Percentiles rank a stretch among this genome's conserved stretches.
These are phyloP conservation scores for Hirtodrosophila alboralis DNA, from an alignment of 2,888 invertebrate species.

Conservation along the genomic window DNA sequence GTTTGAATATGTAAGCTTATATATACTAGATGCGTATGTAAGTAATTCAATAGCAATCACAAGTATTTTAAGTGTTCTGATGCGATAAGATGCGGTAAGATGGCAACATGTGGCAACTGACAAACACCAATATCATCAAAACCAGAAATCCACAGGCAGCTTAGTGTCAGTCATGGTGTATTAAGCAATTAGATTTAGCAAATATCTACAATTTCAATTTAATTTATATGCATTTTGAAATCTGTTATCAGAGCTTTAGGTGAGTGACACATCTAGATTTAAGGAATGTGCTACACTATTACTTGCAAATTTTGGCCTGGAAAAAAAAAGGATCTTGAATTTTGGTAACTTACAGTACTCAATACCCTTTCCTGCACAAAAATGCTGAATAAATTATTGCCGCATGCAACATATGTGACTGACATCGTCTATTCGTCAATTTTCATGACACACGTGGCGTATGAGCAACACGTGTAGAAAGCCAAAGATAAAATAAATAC, in stretches of 20 bases:
- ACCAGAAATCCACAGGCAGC: constrained; percentile 6
- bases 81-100: constrained; percentile 25
- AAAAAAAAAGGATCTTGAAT: no score
- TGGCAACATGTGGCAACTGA: constrained; percentile 5
- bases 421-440: constrained; percentile 36
- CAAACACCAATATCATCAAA: not conserved
- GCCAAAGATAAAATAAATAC: not conserved
- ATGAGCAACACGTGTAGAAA: constrained; percentile 22
- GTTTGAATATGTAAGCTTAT: not conserved
- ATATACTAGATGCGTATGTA: constrained; percentile 12
- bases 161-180: constrained; percentile 47
- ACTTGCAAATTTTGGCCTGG: not conserved
- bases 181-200: constrained; percentile 47
- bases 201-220: constrained; percentile 20
- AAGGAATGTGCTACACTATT: constrained; percentile 10
- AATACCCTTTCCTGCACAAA: no score
- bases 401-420: constrained; percentile 8
- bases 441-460: constrained; percentile 32
- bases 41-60: constrained; percentile 40
- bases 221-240: constrained; percentile 32
- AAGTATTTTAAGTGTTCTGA: constrained; percentile 41
- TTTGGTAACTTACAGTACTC: no score
- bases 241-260: not conserved
- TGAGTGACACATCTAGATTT: constrained; percentile 12
- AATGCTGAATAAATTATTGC: constrained; percentile 40